phyloP scores from a whole-genome alignment of 2,888 invertebrate genomes.

The Troides aeacus region DNA sequence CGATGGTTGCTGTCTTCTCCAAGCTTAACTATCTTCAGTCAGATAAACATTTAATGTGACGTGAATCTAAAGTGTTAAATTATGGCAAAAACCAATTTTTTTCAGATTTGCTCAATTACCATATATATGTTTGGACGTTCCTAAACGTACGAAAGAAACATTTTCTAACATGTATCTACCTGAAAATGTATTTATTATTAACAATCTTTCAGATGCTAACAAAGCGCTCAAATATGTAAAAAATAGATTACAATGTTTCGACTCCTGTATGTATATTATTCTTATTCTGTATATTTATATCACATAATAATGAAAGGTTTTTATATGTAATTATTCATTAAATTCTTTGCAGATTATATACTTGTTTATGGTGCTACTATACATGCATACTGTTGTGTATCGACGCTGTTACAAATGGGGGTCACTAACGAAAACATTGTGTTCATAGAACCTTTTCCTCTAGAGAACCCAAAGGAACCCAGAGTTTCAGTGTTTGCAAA shows the following conservation, averaged over 20 bases:
- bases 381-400: slow-evolving; percentile 83
- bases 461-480: slow-evolving; percentile 46
- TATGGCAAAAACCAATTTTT: neutral
- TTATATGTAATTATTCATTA: neutral
- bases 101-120: slow-evolving; percentile 42
- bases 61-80: too few relatives aligned
- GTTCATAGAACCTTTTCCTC: slow-evolving; percentile 80
- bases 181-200: slow-evolving; percentile 82
- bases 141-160: slow-evolving; percentile 35
- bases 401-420: slow-evolving; percentile 81
- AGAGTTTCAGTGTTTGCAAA: slow-evolving; percentile 64
- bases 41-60: too few relatives aligned
- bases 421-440: slow-evolving; percentile 78
- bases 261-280: slow-evolving; percentile 16
- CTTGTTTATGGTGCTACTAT: slow-evolving; percentile 85
- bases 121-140: slow-evolving; percentile 53
- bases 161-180: slow-evolving; percentile 43
- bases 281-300: neutral
- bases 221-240: slow-evolving; percentile 59
- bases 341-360: slow-evolving; percentile 54
- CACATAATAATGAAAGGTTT: neutral
- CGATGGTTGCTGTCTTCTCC: too few relatives aligned
- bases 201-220: slow-evolving; percentile 77
- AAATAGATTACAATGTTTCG: slow-evolving; percentile 26
- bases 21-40: too few relatives aligned